Base-by-base conservation (phyloP, 2,113 vertebrate species). In the Malurus elegans region DNA sequence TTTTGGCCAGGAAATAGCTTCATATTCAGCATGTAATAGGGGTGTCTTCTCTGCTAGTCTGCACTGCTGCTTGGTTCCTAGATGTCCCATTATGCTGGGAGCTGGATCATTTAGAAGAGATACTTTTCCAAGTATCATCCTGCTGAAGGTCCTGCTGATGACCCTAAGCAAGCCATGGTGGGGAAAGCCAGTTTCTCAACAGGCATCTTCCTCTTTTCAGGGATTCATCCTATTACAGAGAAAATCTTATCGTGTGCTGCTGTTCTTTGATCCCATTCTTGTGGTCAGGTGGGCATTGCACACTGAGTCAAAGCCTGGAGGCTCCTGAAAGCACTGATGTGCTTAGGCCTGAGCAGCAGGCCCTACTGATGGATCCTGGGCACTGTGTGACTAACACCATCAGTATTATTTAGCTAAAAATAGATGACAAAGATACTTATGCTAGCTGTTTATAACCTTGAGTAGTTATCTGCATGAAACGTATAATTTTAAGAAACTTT, bases 271-370 rank as follows among this genome's bases (percentile, higher is more conserved):
- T 45, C 34, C 14, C 2, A 0, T 44, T 53, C 28, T 60, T 48
- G 56, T n/a, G 34, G 32, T 42, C 32, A 54, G 54, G 8, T 6
- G 25, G 29, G 42, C 26, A 36, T 8, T 3, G 2, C 6, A 3
- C 3, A 9, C 34, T 0, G 0, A 78, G 34, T 13, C 14, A 6
- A 65, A 53, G 44, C 44, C 44, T 78, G 54, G 51, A 75, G 60
- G 45, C 60, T 60, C 50, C 60, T 78, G 71, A 69, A 66, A 86
- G 40, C 29, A 69, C 24, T 32, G 14, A 48, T 80, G 34, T 48
- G 28, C 51, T 25, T 26, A 32, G 21, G n/a, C 10, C n/a, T 57
- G 64, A 67, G 28, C 28, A 57, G 42, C 28, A 48, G 51, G 23
- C 29, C 64, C n/a, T 58, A 50, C 7, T 40, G 44, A 69, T 50